Evolutionary conservation across 1,140 invertebrate genomes (phyloP).

Genomic region (Penaeus japonicus): DNA sequence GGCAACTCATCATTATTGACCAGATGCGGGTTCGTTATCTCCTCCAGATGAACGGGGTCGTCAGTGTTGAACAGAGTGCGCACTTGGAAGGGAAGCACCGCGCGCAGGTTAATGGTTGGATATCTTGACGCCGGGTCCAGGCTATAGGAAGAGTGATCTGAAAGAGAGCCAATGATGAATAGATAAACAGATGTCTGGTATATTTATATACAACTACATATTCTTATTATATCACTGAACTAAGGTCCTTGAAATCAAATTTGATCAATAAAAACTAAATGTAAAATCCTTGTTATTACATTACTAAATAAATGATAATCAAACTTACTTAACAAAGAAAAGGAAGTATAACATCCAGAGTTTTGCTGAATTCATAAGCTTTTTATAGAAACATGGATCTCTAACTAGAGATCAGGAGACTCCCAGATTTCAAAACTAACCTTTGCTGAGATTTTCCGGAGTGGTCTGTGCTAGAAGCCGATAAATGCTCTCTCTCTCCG

Average conservation of each 20-base stretch:
- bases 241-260: background rate
- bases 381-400: no score
- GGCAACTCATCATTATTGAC: conserved; percentile 63
- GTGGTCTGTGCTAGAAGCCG: conserved; percentile 91
- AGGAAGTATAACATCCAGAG: no score
- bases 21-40: conserved; percentile 24
- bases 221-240: background rate
- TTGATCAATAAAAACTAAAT: no score
- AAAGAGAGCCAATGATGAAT: background rate
- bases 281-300: no score
- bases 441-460: conserved; percentile 91
- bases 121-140: conserved; percentile 82
- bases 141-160: conserved; percentile 82
- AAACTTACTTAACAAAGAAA: no score
- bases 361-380: no score
- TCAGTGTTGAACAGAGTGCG: conserved; percentile 72
- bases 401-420: background rate
- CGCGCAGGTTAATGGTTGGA: conserved; percentile 69
- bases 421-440: background rate
- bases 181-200: background rate
- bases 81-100: conserved; percentile 74
- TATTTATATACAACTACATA: no score
- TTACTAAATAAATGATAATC: no score
- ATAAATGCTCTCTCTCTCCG: conserved; percentile 95
- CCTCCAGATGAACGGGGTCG: conserved; percentile 69